Evolutionary conservation across 2,113 vertebrate species (phyloP), one percentile per base, ranked within the genome.

Genomic region (Eurypyga helias): DNA sequence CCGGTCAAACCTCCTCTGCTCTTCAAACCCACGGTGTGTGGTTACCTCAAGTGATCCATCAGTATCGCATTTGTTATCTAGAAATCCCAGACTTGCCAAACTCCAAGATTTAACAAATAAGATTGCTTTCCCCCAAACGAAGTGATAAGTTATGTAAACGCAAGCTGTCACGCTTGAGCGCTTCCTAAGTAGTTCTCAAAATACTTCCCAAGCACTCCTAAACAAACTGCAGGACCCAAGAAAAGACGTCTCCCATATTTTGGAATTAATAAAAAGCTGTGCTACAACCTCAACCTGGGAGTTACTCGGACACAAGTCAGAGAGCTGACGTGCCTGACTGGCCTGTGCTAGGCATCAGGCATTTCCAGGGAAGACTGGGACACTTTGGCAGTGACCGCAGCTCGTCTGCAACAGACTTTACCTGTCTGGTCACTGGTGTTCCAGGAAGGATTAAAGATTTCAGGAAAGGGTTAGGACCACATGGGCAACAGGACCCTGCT

Each of bases 261-360:
- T 13, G 60, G 33, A 75, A 87, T 57, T 16, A 48, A 49, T 33
- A 60, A 58, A 77, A 77, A 81, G 25, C 38, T 38, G 7, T 6
- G 58, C 45, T 51, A 51, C 20, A 15, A 25, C 13, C 57, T 23
- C n/a, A 61, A 71, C 31, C 8, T 80, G 76, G 55, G 89, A 86
- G 86, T 33, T 24, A 45, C 36, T 67, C 43, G 64, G 38, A 38
- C 34, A n/a, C 13, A 69, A 66, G 41, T 10, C 76, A 64, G 41
- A 49, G 57, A 43, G 5, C 19, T 31, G 29, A 41, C 0, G 0
- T 33, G 66, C 49, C 41, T 61, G 67, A 29, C 5, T 2, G 34
- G 66, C 41, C 41, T 34, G 21, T 20, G 36, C 24, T 73, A 58
- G 21, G n/a, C 51, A 65, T 2, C 28, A 29, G 55, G 46, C 75